These are phyloP conservation scores for Sebastes nivosus DNA, from an alignment of 2,797 vertebrate species.

Conservation along the genomic window DNA sequence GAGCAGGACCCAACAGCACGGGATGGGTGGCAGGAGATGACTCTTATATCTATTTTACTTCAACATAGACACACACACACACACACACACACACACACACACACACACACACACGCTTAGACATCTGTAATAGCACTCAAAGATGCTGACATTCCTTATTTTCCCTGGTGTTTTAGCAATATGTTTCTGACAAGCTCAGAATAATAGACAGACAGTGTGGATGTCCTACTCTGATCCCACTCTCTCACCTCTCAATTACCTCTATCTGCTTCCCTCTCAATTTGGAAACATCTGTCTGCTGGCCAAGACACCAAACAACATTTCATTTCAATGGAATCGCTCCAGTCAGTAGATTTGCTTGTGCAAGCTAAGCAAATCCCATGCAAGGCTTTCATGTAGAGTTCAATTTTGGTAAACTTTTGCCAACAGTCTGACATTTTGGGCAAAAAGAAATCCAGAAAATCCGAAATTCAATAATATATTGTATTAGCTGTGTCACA, in stretches of 20 bases:
- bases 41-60: constrained; percentile 32
- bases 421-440: background rate
- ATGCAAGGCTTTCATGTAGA: background rate
- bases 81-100: background rate
- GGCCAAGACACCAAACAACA: background rate
- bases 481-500: background rate
- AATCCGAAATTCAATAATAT: background rate
- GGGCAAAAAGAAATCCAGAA: background rate
- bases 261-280: background rate
- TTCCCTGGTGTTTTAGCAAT: constrained; percentile 16
- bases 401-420: background rate
- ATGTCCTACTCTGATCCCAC: background rate
- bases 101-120: background rate
- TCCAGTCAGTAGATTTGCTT: constrained; percentile 1
- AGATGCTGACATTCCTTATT: constrained; percentile 33
- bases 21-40: constrained; percentile 21
- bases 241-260: background rate
- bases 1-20: constrained; percentile 43
- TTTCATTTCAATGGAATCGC: constrained; percentile 1
- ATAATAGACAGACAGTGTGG: constrained; percentile 2
- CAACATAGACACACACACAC: background rate
- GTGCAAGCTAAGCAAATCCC: background rate
- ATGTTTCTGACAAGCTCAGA: constrained; percentile 25
- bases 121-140: constrained; percentile 9
- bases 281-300: background rate